Base-by-base conservation (phyloP, 2,888 invertebrate species). In the Drosophila borealis region DNA sequence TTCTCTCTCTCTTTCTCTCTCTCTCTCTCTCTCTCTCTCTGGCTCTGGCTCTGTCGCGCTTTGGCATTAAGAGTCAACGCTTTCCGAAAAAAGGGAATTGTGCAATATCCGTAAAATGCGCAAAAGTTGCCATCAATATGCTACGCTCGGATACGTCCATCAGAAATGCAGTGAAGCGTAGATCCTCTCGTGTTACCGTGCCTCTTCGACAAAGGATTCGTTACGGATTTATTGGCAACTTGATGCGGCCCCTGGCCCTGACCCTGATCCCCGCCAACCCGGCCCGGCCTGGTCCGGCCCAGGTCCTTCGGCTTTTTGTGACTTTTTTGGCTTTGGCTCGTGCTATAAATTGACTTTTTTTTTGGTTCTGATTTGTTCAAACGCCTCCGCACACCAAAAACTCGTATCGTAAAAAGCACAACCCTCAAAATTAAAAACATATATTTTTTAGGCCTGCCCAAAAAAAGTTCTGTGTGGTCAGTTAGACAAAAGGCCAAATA, bases 131-230 rank as follows among this genome's bases (percentile, higher is more conserved):
- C 87, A 82, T 87, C 87, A 87, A 87, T 87, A 88, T 82, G 88
- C 88, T 87, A 88, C 87, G 87, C 87, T 87, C 88, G 87, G 87
- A 87, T 88, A 87, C 87, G 87, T 87, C 87, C 80, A 87, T 87
- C 88, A 87, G 78, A 86, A 87, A 88, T 88, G 84, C 88, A 87
- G 69, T 80, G 78, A 86, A 86, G 87, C 87, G 84, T 78, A 82
- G 87, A 88, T 88, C 88, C 86, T 86, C 83, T 76, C 74, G 80
- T 81, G 83, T 75, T 74, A 66, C 74, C 44, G 53, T 81, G 69
- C 67, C 70, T 61, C 61, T 51, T 62, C 75, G 78, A 81, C 79
- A 86, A 86, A 86, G 86, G 86, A 86, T 88, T 86, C 86, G 85
- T 85, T 86, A 75, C 85, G 88, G 86, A 85, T 88, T 85, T 82